Base-by-base conservation (phyloP, 1,140 invertebrate genomes). In the Leptinotarsa texana region DNA sequence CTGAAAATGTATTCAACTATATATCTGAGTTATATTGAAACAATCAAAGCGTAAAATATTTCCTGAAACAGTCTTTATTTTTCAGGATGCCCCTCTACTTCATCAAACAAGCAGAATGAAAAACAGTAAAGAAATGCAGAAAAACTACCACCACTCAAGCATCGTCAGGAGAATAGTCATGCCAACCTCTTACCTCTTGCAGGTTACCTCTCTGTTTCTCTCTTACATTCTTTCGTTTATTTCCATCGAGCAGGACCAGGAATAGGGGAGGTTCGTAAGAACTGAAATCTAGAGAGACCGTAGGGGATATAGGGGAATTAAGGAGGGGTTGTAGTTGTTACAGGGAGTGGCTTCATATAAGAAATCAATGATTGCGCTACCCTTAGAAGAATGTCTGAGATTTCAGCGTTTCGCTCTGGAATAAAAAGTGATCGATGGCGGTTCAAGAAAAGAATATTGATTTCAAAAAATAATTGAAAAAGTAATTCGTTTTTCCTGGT, bases 291-390 rank as follows among this genome's bases (percentile, higher is more conserved):
- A 61, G 57, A 22, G 61, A 51, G 71, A 49, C 69, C 63, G 66
- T 57, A 63, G 72, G 66, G 72, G 51, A 61, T 68, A 69, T 48
- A 72, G 78, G 76, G 74, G 75, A 72, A 51, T 70, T 78, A 78
- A 80, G 76, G 78, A 80, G 78, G 78, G 78, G 76, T 79, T 72
- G 73, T 69, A 74, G 76, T 67, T 65, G 49, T 72, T 66, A 18
- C 70, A 72, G 78, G 80, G 80, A 77, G 80, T 81, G 80, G 80
- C 80, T 77, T 78, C 72, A 80, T 77, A 75, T 81, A 81, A 81
- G 80, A 81, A 81, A 81, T 81, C 80, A 80, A 81, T 81, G 80
- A 81, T 81, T 73, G 24, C 71, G 47, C 71, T 63, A 47, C 71
- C 61, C 71, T 73, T 65, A 49, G 42, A 73, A 73, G 71, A 73